Evolutionary conservation across 2,113 vertebrate species (phyloP), one percentile per base, ranked within the genome.

Genomic region (Cololabis saira): DNA sequence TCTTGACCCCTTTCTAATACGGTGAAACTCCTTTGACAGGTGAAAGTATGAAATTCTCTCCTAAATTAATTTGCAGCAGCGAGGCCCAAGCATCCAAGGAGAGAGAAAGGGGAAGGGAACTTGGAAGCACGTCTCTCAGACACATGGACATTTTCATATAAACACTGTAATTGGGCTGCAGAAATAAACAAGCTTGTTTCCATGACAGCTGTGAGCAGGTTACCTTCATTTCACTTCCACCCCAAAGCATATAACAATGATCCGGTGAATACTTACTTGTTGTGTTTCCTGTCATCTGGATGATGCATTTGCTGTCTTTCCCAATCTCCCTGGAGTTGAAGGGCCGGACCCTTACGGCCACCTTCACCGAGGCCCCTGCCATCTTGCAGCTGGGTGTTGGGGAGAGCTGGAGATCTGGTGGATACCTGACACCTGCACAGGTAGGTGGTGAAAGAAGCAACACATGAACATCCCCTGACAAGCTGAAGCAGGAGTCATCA

Each of bases 281-380:
- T 53, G 97, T 99, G 91, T 95, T 99, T 43, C 97, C 98, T 0
- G 96, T 91, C 98, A 99, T 99, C 94, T 99, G 97, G 80, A 99
- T 99, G 69, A 99, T 99, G 84, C 98, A 99, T 87, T 98, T 99
- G 74, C 96, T 98, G 0, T 99, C 98, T 15, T 96, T 96, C 80
- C 93, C 90, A 17, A 95, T 97, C 83, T 99, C 98, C 62, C 98
- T 94, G 87, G 97, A 97, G 85, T 99, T 99, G 92, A 99, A 99
- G 84, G 98, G 98, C 74, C 98, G 95, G 68, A 99, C 97, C 0
- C 98, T 94, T 86, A 99, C 98, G 0, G 97, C 98, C 92, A 98
- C 98, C 92, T 99, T 99, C 79, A 99, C 98, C 0, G 98, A 98
- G 0, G 97, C 96, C 81, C 92, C 94, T 0, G 98, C 95, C 98